Evolutionary conservation across 2,888 invertebrate species (phyloP).

Genomic region (Emmelina monodactyla): DNA sequence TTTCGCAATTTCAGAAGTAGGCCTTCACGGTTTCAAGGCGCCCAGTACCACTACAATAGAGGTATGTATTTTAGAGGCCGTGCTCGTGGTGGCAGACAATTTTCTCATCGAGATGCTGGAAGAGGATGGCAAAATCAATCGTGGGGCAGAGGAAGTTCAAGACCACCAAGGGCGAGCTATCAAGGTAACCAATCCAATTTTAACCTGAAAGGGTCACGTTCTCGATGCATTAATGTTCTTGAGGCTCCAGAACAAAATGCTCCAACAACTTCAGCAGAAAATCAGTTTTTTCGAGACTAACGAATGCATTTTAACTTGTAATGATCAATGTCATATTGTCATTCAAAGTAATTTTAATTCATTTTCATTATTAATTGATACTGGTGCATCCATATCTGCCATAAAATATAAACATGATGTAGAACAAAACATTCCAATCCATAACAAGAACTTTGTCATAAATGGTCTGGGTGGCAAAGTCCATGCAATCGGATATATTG

Average conservation of each 20-base stretch:
- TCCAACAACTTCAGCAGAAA: neutral
- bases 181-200: too few relatives aligned
- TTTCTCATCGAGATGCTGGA: too few relatives aligned
- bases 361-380: slow-evolving; percentile 3
- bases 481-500: slow-evolving; percentile 9
- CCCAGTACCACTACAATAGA: neutral
- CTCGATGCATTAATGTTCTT: too few relatives aligned
- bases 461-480: slow-evolving; percentile 11
- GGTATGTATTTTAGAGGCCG: too few relatives aligned
- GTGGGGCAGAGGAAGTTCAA: too few relatives aligned
- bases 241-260: neutral
- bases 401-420: slow-evolving; percentile 6
- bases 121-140: too few relatives aligned
- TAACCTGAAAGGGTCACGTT: too few relatives aligned
- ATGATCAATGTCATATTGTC: neutral
- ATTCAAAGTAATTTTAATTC: neutral
- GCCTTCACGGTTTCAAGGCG: neutral
- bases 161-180: too few relatives aligned
- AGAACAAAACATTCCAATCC: too few relatives aligned
- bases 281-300: slow-evolving; percentile 12
- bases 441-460: too few relatives aligned
- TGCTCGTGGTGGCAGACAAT: too few relatives aligned
- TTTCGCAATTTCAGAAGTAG: neutral
- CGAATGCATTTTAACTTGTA: slow-evolving; percentile 2
- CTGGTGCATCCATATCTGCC: slow-evolving; percentile 8